Conservation (phyloP, 2,797 vertebrate genomes). For the Intellagama lesueurii region DNA sequence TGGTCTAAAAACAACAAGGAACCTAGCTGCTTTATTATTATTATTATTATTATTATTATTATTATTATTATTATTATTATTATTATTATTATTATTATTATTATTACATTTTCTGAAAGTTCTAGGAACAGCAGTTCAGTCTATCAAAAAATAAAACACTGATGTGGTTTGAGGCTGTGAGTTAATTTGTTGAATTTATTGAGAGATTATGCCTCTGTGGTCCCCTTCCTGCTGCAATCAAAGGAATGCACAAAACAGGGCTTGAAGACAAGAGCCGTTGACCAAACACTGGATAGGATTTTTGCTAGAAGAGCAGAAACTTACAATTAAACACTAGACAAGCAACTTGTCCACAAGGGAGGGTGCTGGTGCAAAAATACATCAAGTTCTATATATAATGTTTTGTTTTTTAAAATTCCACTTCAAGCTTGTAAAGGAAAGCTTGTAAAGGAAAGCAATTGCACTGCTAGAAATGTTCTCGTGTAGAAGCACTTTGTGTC, state of each 20-base stretch:
- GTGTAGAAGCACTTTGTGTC: neutral
- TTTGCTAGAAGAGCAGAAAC: neutral
- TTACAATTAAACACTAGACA: neutral
- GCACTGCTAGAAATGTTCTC: neutral
- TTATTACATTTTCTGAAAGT: neutral
- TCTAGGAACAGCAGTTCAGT: neutral
- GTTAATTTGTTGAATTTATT: neutral
- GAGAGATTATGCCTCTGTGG: neutral
- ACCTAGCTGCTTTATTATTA: too few relatives aligned
- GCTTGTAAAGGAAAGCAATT: neutral
- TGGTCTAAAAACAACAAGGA: neutral
- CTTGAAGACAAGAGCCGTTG: neutral
- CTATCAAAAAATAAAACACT: neutral
- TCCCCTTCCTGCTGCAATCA: neutral
- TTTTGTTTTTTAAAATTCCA: neutral
- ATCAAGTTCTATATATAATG: neutral
- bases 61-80: too few relatives aligned
- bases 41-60: too few relatives aligned
- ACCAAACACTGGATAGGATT: neutral
- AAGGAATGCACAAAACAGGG: neutral
- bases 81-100: too few relatives aligned
- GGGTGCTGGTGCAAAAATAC: neutral
- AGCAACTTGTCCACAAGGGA: neutral
- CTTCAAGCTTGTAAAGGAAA: neutral
- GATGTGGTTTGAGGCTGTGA: neutral